These are phyloP conservation scores for Muscicapa comitata DNA, from an alignment of 2,797 vertebrate genomes.

Conservation along the genomic window DNA sequence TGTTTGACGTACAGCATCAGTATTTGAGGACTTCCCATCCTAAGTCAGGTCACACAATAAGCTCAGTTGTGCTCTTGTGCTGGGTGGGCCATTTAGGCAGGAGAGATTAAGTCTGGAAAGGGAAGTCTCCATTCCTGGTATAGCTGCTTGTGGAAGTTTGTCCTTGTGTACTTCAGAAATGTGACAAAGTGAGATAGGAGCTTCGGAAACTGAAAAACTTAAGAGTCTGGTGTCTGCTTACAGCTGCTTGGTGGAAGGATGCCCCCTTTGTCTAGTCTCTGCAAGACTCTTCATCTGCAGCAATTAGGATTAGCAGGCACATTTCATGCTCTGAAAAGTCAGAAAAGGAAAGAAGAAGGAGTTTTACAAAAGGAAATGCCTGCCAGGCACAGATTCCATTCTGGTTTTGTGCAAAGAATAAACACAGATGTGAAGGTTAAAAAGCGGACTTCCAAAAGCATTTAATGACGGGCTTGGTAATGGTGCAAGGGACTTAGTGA, in stretches of 20 bases:
- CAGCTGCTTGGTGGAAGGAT: conserved; percentile 7
- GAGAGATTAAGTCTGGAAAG: not conserved
- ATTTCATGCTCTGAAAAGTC: conserved; percentile 84
- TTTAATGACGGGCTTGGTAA: conserved; percentile 70
- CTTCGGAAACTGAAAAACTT: not conserved
- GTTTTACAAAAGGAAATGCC: conserved; percentile 70
- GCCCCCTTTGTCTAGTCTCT: conserved; percentile 51
- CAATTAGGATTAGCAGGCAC: conserved; percentile 70
- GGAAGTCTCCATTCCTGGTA: not conserved
- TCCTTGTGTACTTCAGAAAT: not conserved
- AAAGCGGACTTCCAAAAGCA: conserved; percentile 66
- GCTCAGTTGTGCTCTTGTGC: not conserved
- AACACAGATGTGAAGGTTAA: conserved; percentile 67
- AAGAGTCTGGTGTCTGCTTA: not conserved
- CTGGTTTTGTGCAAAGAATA: conserved; percentile 69
- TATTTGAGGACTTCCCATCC: not conserved
- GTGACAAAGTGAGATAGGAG: not conserved
- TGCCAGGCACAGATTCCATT: conserved; percentile 63
- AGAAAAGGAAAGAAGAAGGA: conserved; percentile 68
- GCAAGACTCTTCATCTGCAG: conserved; percentile 45
- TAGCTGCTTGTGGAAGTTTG: not conserved
- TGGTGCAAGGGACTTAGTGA: conserved; percentile 52
- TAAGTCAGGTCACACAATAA: rapidly evolving
- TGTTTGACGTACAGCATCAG: not conserved
- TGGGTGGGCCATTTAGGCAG: not conserved